Evolutionary conservation across 2,113 vertebrate species (phyloP), one percentile per base, ranked within the genome.

Genomic region (Apodemus sylvaticus): DNA sequence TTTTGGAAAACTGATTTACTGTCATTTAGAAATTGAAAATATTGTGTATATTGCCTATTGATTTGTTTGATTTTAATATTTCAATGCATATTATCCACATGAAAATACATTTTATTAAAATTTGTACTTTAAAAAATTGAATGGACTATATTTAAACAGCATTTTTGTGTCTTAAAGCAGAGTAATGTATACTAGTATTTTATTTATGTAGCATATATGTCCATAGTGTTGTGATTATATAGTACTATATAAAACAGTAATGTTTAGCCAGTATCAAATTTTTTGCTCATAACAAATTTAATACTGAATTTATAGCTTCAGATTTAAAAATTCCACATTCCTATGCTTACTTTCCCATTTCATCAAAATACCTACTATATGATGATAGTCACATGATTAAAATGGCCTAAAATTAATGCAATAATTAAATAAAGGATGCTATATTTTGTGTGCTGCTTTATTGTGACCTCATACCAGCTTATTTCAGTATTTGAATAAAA

Each of bases 81-180:
- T 90, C 42, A 64, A 24, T 90, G 45, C 19, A 48, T n/a, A 22
- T 89, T 83, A 70, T 31, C 29, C 86, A 79, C 87, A 83, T 90
- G 5, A 73, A 71, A 77, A 86, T 89, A 70, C 26, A 48, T 81
- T 86, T 10, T 70, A 39, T 24, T 90, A 77, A 96, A 39, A 0
- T 70, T 36, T 79, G 24, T 66, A 51, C n/a, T 90, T 95, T 96
- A 8, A 14, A 39, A 86, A 94, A 82, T 48, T 93, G 68, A 94
- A 94, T 91, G 82, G 92, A 93, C 82, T 73, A 17, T 89, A 12
- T 42, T 31, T 93, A 17, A 9, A 17, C 17, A 95, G 34, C 31
- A 82, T 86, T 82, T 8, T 36, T 94, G 64, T 91, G 42, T 94
- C 94, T 31, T 87, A 64, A 90, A 20, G 26, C 48, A 81, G 5